Percentiles rank a stretch among this genome's conserved stretches.
These are phyloP conservation scores for Microhierax caerulescens DNA, from an alignment of 2,797 vertebrate genomes.

Conservation along the genomic window DNA sequence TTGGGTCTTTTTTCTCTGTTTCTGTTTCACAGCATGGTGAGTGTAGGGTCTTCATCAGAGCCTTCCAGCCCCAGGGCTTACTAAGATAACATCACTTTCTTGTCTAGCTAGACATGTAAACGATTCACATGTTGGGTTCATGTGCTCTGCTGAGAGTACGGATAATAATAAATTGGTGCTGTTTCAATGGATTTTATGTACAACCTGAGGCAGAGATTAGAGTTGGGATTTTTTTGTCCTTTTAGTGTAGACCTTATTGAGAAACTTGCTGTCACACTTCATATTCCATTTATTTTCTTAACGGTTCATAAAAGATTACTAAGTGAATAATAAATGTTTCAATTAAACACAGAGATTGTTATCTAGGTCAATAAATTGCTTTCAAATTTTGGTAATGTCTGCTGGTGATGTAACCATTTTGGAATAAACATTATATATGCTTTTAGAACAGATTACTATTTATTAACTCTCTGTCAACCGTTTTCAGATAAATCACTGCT, in stretches of 20 bases:
- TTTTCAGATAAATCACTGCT: not conserved
- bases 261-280: slow-evolving; percentile 9
- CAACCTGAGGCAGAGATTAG: slow-evolving; percentile 29
- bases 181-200: slow-evolving; percentile 11
- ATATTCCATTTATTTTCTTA: slow-evolving; percentile 46
- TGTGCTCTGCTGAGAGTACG: not conserved
- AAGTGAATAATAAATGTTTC: slow-evolving; percentile 26
- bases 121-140: not conserved
- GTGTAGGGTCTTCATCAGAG: not conserved
- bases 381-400: not conserved
- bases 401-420: not conserved
- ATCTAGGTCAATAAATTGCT: slow-evolving; percentile 37
- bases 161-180: not conserved
- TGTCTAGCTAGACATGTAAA: not conserved
- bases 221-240: not conserved
- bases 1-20: not conserved
- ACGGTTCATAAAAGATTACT: slow-evolving; percentile 8
- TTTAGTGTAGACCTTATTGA: slow-evolving; percentile 2
- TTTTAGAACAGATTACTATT: not conserved
- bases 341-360: slow-evolving; percentile 52
- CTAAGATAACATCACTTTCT: not conserved
- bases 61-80: not conserved
- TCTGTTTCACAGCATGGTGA: not conserved
- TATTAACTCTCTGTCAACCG: not conserved
- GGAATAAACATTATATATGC: not conserved